These are phyloP conservation scores for Drosophila malerkotliana DNA, from an alignment of 1,140 invertebrate genomes.

Conservation along the genomic window DNA sequence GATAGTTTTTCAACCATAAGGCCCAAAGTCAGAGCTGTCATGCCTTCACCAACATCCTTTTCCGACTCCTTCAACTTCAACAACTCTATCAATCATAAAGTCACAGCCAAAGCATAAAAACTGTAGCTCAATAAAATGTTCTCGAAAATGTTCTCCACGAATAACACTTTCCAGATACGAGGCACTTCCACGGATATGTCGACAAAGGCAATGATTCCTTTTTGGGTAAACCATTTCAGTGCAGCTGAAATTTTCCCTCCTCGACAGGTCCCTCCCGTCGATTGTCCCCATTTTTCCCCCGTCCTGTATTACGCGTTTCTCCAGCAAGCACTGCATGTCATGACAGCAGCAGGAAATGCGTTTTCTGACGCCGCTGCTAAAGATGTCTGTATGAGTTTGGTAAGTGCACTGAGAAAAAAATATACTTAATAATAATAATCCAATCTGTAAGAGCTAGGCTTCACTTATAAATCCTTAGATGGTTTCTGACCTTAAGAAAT, in stretches of 20 bases:
- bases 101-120: neutral
- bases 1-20: neutral
- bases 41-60: neutral
- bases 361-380: slow-evolving; percentile 59
- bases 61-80: neutral
- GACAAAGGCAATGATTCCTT: slow-evolving; percentile 44
- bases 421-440: neutral
- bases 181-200: slow-evolving; percentile 41
- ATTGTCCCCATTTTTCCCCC: slow-evolving; percentile 19
- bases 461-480: too few species aligned
- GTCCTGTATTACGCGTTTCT: slow-evolving; percentile 31
- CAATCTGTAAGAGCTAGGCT: too few species aligned
- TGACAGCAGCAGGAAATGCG: slow-evolving; percentile 81
- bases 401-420: neutral
- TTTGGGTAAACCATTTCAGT: slow-evolving; percentile 27
- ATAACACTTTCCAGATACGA: slow-evolving; percentile 29
- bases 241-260: slow-evolving; percentile 4
- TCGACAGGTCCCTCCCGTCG: neutral
- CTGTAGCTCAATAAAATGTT: slow-evolving; percentile 29
- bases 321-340: slow-evolving; percentile 53
- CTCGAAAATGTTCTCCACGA: slow-evolving; percentile 7
- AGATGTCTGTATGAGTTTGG: slow-evolving; percentile 23
- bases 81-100: slow-evolving; percentile 32
- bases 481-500: neutral
- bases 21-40: neutral